Percentiles rank a stretch among this genome's conserved stretches.
Evolutionary conservation across 1,140 invertebrate species (phyloP).

Genomic region (Eumeta japonica): DNA sequence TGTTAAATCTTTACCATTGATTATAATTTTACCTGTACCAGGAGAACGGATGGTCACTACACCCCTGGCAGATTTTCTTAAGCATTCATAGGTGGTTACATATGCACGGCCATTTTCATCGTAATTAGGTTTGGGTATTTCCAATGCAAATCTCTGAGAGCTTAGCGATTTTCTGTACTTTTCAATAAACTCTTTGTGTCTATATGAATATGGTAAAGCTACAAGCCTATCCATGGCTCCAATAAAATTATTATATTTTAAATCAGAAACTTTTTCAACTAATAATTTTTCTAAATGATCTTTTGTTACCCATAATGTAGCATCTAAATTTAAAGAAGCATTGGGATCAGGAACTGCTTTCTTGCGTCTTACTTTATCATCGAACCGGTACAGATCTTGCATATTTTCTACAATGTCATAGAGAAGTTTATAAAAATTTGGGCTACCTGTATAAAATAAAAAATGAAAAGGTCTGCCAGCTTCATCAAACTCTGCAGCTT

Average conservation of each 20-base stretch:
- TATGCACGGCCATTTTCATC: constrained; percentile 68
- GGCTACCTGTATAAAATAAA: constrained; percentile 85
- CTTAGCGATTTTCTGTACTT: constrained; percentile 64
- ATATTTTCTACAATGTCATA: constrained; percentile 70
- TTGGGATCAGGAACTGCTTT: constrained; percentile 61
- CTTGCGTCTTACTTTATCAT: constrained; percentile 67
- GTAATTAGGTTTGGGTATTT: constrained; percentile 64
- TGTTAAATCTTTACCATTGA: constrained; percentile 77
- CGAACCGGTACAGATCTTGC: constrained; percentile 65
- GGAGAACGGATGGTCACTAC: constrained; percentile 68
- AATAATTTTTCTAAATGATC: constrained; percentile 65
- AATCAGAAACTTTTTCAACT: constrained; percentile 71
- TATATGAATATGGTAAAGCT: constrained; percentile 69
- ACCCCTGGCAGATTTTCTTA: constrained; percentile 69
- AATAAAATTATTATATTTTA: constrained; percentile 75
- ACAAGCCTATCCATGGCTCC: constrained; percentile 69
- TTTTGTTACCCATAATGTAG: constrained; percentile 66
- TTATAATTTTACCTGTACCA: constrained; percentile 78
- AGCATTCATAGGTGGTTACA: constrained; percentile 69
- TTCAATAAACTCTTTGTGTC: constrained; percentile 69
- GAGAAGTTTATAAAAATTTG: constrained; percentile 80
- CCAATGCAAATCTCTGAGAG: constrained; percentile 53
- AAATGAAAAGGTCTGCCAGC: constrained; percentile 83
- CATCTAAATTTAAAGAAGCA: constrained; percentile 59
- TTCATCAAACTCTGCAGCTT: constrained; percentile 88